phyloP scores from a whole-genome alignment of 2,113 vertebrate species.

The Lipophrys pholis region DNA sequence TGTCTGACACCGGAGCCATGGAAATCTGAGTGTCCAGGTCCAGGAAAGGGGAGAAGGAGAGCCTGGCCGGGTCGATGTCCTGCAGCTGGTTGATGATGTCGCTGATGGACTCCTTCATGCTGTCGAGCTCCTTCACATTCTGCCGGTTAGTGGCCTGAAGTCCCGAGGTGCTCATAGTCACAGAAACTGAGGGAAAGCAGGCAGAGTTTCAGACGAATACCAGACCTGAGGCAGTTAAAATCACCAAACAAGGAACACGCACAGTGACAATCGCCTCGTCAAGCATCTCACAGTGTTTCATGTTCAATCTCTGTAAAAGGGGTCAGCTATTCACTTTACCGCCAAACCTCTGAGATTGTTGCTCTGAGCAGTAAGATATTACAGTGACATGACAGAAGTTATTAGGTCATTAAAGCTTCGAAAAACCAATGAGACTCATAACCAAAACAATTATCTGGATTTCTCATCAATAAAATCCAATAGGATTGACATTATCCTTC shows the following conservation, averaged over 20 bases:
- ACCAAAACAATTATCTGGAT: too few relatives aligned
- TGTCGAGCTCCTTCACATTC: slow-evolving; percentile 81
- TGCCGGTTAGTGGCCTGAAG: slow-evolving; percentile 70
- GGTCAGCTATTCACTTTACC: not conserved
- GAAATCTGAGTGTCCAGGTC: slow-evolving; percentile 87
- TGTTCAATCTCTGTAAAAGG: not conserved
- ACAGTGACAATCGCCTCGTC: not conserved
- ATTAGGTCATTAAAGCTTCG: too few relatives aligned
- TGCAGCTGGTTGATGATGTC: slow-evolving; percentile 86
- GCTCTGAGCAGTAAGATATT: not conserved
- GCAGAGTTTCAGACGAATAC: slow-evolving; percentile 27
- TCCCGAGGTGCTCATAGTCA: slow-evolving; percentile 80
- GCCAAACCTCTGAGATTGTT: not conserved
- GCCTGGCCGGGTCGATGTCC: slow-evolving; percentile 83
- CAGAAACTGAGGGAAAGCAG: slow-evolving; percentile 50
- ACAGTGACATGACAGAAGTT: too few relatives aligned
- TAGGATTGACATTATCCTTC: too few relatives aligned
- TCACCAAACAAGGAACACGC: slow-evolving; percentile 26
- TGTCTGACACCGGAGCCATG: slow-evolving; percentile 84
- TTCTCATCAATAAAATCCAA: too few relatives aligned
- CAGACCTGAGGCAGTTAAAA: slow-evolving; percentile 15
- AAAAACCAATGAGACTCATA: too few relatives aligned
- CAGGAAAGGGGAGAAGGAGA: slow-evolving; percentile 86
- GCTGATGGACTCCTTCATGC: slow-evolving; percentile 83
- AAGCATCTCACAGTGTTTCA: not conserved